A percentile compares a stretch with the other conserved stretches of the same genome.
Conservation (phyloP, 2,113 vertebrate genomes). For the Willisornis vidua region DNA sequence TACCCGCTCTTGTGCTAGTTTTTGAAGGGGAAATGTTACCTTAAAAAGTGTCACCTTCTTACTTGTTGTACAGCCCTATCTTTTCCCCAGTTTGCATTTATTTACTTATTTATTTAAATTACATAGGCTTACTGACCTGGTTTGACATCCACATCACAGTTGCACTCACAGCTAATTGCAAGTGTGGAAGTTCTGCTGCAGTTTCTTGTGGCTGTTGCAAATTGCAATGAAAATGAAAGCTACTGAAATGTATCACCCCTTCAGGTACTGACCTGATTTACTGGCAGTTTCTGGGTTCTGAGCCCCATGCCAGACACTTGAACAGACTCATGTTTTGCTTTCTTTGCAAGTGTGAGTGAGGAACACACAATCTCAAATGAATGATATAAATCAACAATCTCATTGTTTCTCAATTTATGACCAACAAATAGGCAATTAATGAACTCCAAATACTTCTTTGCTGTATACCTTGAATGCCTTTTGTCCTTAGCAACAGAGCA, state of each 20-base stretch:
- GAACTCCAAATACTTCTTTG: neutral
- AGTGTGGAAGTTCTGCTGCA: neutral
- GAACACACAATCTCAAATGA: neutral
- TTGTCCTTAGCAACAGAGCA: neutral
- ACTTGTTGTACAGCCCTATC: neutral
- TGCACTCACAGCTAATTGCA: neutral
- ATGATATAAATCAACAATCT: neutral
- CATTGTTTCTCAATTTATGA: conserved; percentile 21
- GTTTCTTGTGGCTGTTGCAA: neutral
- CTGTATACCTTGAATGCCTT: neutral
- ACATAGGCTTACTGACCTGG: neutral
- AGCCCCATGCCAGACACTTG: neutral
- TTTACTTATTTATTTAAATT: neutral
- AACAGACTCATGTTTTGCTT: neutral
- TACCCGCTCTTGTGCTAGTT: neutral
- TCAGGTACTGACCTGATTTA: conserved; percentile 24
- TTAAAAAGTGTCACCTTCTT: neutral
- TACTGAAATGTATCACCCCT: neutral
- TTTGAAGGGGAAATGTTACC: neutral
- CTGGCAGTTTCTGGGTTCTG: neutral
- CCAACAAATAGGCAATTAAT: neutral
- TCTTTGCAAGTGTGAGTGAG: neutral
- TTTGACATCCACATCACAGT: neutral
- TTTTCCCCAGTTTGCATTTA: neutral
- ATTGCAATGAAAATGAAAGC: neutral